Evolutionary conservation across 2,888 invertebrate genomes (phyloP).

Genomic region (Pasiphila rectangulata): DNA sequence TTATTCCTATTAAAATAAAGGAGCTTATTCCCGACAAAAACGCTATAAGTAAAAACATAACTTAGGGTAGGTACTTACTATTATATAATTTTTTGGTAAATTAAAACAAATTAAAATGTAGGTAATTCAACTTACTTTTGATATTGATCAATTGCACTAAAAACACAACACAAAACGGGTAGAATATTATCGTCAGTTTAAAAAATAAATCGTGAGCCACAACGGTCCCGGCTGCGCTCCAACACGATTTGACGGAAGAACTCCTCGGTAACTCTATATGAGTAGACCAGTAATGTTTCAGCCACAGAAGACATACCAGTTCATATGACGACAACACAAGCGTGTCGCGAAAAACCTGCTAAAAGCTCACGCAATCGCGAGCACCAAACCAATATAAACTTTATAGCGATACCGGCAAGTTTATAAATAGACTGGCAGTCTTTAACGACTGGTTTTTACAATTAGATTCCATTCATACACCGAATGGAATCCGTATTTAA

Average conservation of each 20-base stretch:
- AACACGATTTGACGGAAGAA: conserved; percentile 51
- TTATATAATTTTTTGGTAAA: too few species aligned
- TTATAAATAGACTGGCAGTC: background rate
- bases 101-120: background rate
- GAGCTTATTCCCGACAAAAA: too few species aligned
- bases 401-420: background rate
- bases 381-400: conserved; percentile 16
- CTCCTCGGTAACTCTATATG: conserved; percentile 38
- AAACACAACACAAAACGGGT: conserved; percentile 39
- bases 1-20: too few species aligned
- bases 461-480: conserved; percentile 4
- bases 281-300: conserved; percentile 33
- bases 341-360: conserved; percentile 35
- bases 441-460: conserved; percentile 9
- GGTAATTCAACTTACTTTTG: conserved; percentile 46
- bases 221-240: conserved; percentile 50
- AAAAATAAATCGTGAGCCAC: conserved; percentile 42
- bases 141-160: conserved; percentile 28
- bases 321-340: conserved; percentile 15
- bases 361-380: conserved; percentile 31
- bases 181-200: conserved; percentile 32
- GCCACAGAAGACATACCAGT: conserved; percentile 33
- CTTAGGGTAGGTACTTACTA: too few species aligned
- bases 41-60: too few species aligned
- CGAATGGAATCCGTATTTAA: conserved; percentile 4